Base-by-base conservation (phyloP, 2,797 vertebrate species). In the Todus mexicanus region DNA sequence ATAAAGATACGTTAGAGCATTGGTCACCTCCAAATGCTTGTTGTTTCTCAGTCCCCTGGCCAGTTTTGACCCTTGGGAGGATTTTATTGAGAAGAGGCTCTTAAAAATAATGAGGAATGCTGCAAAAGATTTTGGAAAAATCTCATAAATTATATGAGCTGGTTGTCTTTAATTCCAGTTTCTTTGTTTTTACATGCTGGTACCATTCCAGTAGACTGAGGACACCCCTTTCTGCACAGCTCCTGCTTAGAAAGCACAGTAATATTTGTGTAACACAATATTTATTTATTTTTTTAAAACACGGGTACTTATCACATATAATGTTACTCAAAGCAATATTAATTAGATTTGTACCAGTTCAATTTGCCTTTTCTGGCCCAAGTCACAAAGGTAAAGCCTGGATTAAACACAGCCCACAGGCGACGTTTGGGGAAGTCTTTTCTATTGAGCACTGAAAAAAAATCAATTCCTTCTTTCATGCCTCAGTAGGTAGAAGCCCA, bases 211-310 rank as follows among this genome's bases (percentile, higher is more conserved):
- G 14, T 26, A 27, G 37, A 40, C 14, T 31, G 31, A 65, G 56
- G 29, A 54, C 0, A 0, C 11, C 23, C 16, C 51, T 48, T 61
- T 19, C 29, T 48, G 33, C 12, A 12, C 20, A 35, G 25, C 12
- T 85, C 65, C 50, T 42, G 57, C 50, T 50, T 29, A 50, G 59
- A 48, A 88, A 73, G n/a, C 35, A 64, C 5, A 9, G 8, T n/a
- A n/a, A n/a, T n/a, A n/a, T n/a, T n/a, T n/a, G n/a, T n/a, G n/a
- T n/a, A n/a, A n/a, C n/a, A n/a, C n/a, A n/a, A n/a, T n/a, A n/a
- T n/a, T n/a, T n/a, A n/a, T n/a, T n/a, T n/a, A n/a, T n/a, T n/a
- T n/a, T n/a, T n/a, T n/a, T n/a, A n/a, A n/a, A n/a, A n/a, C n/a
- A n/a, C n/a, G n/a, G n/a, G n/a, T n/a, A n/a, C 47, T 72, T 21